Evolutionary conservation across 2,113 vertebrate species (phyloP).

Genomic region (Podiceps cristatus): DNA sequence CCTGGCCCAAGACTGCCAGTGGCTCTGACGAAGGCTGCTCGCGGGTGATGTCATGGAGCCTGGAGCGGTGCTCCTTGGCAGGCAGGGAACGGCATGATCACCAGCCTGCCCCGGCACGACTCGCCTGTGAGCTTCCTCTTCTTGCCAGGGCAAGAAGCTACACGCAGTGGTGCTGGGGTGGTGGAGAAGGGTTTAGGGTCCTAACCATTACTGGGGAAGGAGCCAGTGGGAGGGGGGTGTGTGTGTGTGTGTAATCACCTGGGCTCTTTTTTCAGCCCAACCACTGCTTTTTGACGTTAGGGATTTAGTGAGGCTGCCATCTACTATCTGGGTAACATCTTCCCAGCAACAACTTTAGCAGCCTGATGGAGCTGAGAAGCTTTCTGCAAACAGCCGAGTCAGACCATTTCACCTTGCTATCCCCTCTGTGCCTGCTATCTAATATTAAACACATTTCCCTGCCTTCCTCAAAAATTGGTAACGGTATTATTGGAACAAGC

Average conservation of each 20-base stretch:
- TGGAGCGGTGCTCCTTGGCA: neutral
- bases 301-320: neutral
- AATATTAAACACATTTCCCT: neutral
- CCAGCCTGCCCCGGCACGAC: neutral
- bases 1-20: neutral
- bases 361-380: neutral
- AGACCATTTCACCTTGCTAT: neutral
- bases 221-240: no score
- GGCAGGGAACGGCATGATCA: neutral
- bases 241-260: no score
- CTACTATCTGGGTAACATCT: neutral
- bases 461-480: neutral
- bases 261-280: neutral
- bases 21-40: neutral
- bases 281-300: neutral
- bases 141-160: neutral
- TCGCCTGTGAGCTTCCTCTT: neutral
- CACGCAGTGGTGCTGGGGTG: rapidly evolving
- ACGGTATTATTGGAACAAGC: neutral
- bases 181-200: neutral
- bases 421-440: neutral
- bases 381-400: neutral
- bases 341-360: neutral
- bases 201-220: neutral
- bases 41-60: neutral